These are phyloP conservation scores for Euspilapteryx auroguttella DNA, from an alignment of 2,888 invertebrate species.

Conservation along the genomic window DNA sequence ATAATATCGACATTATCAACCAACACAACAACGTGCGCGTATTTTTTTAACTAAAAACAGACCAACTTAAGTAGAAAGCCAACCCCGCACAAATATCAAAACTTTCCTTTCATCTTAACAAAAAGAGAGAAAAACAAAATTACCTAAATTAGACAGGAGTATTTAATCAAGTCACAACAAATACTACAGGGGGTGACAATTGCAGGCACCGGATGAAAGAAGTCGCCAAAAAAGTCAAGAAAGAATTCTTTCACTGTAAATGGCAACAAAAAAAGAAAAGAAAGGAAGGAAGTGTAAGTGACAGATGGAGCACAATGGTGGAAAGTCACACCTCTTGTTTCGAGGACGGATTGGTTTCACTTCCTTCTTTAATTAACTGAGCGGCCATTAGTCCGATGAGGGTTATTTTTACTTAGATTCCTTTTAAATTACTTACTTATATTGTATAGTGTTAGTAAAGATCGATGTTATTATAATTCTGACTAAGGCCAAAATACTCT, in stretches of 20 bases:
- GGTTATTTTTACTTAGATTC: too few relatives aligned
- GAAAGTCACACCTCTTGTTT: conserved; percentile 59
- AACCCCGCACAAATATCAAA: too few relatives aligned
- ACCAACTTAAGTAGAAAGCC: too few relatives aligned
- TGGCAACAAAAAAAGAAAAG: conserved; percentile 48
- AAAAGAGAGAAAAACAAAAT: conserved; percentile 30
- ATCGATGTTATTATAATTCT: too few relatives aligned
- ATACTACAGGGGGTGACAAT: conserved; percentile 52
- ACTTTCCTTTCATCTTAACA: too few relatives aligned
- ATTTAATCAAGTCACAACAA: conserved; percentile 54
- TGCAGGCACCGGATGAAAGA: conserved; percentile 30
- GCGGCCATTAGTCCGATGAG: conserved; percentile 28
- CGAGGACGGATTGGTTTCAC: conserved; percentile 50
- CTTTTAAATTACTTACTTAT: too few relatives aligned
- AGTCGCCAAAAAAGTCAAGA: conserved; percentile 21
- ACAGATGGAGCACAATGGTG: conserved; percentile 56
- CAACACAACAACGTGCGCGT: too few relatives aligned
- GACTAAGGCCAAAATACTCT: too few relatives aligned
- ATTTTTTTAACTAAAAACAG: too few relatives aligned
- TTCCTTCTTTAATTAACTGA: conserved; percentile 58
- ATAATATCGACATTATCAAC: too few relatives aligned
- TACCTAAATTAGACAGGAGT: conserved; percentile 41
- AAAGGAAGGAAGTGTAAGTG: conserved; percentile 54
- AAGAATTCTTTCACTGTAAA: conserved; percentile 46
- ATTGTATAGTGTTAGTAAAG: too few relatives aligned